Percentiles rank a stretch among this genome's conserved stretches.
These are phyloP conservation scores for Chitala chitala DNA, from an alignment of 2,113 vertebrate species.

Conservation along the genomic window DNA sequence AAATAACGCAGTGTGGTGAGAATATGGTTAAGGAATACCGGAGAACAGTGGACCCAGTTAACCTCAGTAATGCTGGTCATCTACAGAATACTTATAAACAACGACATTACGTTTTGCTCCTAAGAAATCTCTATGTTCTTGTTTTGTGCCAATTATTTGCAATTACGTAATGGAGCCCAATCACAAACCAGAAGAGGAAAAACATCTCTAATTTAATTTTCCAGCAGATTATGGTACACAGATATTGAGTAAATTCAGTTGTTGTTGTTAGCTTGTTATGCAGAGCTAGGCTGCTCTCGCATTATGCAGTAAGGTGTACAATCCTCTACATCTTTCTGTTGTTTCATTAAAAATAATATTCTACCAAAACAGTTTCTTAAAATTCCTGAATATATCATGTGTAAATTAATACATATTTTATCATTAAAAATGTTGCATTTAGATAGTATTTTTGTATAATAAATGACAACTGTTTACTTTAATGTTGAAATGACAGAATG, in stretches of 20 bases:
- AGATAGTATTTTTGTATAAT: too few species aligned
- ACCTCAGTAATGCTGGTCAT: not conserved
- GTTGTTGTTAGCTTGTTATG: not conserved
- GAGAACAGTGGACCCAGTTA: not conserved
- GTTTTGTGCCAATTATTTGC: not conserved
- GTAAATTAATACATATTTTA: too few species aligned
- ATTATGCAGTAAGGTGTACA: not conserved
- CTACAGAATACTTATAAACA: not conserved
- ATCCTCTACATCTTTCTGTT: not conserved
- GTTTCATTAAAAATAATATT: too few species aligned
- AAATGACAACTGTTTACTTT: too few species aligned
- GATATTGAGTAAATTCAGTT: not conserved
- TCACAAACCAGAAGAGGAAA: not conserved
- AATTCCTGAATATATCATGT: too few species aligned
- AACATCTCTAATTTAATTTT: conserved; percentile 16
- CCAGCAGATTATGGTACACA: not conserved
- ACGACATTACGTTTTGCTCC: not conserved
- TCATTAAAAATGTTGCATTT: too few species aligned
- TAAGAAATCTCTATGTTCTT: not conserved
- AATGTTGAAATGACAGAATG: too few species aligned
- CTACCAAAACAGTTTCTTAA: too few species aligned
- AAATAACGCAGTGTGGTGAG: too few species aligned
- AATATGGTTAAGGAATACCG: not conserved
- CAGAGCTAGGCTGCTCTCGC: not conserved
- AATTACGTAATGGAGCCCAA: not conserved